Evolutionary conservation across 2,888 invertebrate genomes (phyloP).

Genomic region (Macrophya annulata): DNA sequence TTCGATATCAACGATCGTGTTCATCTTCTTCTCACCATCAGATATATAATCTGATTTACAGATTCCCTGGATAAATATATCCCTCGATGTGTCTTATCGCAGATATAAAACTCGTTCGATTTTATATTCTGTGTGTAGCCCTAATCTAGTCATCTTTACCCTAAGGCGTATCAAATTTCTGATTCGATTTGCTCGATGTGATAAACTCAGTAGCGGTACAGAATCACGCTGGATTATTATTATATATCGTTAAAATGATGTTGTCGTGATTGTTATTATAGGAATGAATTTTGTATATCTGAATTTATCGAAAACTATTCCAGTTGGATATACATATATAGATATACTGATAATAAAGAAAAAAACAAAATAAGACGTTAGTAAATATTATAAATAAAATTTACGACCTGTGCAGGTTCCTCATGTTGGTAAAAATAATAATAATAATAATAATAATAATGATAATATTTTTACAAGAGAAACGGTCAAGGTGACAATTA

Average conservation of each 20-base stretch:
- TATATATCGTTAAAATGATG: neutral
- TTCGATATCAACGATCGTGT: slow-evolving; percentile 41
- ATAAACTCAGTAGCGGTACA: slow-evolving; percentile 16
- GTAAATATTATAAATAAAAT: neutral
- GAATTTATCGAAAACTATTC: neutral
- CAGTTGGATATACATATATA: neutral
- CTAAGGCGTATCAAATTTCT: slow-evolving; percentile 16
- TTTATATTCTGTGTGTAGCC: neutral
- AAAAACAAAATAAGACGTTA: neutral
- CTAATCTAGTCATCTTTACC: slow-evolving; percentile 29
- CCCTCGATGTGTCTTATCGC: slow-evolving; percentile 20
- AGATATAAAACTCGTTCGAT: slow-evolving; percentile 6
- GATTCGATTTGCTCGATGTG: slow-evolving; percentile 34
- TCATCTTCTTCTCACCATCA: slow-evolving; percentile 9
- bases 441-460: neutral
- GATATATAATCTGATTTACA: slow-evolving; percentile 28
- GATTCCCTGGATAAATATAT: neutral
- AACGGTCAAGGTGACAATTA: slow-evolving; percentile 32
- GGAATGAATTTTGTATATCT: neutral
- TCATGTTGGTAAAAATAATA: neutral
- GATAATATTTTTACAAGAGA: neutral
- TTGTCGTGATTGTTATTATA: neutral
- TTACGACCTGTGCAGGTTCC: neutral
- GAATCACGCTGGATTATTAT: neutral
- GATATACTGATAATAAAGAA: too few species aligned